These are phyloP conservation scores for Anarhynchus alexandrinus DNA, from an alignment of 2,113 vertebrate species.

Conservation along the genomic window DNA sequence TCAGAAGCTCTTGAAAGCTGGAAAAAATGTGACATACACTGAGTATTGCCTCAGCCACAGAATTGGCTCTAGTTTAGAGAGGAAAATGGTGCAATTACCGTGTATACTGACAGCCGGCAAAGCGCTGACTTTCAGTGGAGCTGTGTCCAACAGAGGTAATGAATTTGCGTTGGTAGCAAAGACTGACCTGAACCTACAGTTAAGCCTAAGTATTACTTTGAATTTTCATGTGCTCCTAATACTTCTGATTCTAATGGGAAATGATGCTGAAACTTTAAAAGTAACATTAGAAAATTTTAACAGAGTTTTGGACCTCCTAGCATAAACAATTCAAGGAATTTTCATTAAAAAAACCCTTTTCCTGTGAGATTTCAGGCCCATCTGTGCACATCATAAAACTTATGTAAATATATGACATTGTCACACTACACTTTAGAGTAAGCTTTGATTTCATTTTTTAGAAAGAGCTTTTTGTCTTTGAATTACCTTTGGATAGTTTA, in stretches of 20 bases:
- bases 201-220: neutral
- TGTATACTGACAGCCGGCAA: neutral
- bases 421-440: neutral
- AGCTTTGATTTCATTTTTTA: neutral
- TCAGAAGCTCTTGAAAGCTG: neutral
- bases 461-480: neutral
- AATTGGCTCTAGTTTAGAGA: neutral
- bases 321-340: neutral
- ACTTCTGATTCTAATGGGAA: conserved; percentile 6
- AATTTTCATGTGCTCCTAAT: neutral
- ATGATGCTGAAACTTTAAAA: neutral
- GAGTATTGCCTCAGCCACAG: neutral
- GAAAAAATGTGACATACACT: neutral
- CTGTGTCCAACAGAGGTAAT: neutral
- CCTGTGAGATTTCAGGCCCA: neutral
- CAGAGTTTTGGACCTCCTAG: neutral
- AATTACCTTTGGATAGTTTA: neutral
- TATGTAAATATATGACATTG: neutral
- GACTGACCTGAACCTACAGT: neutral
- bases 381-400: neutral
- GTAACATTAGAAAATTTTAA: neutral
- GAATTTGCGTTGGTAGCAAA: neutral
- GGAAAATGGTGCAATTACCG: neutral
- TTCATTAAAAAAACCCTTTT: neutral
- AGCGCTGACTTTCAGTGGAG: neutral